Percentiles rank a stretch among this genome's conserved stretches.
These are phyloP conservation scores for Eupithecia dodoneata DNA, from an alignment of 2,888 invertebrate genomes.

Conservation along the genomic window DNA sequence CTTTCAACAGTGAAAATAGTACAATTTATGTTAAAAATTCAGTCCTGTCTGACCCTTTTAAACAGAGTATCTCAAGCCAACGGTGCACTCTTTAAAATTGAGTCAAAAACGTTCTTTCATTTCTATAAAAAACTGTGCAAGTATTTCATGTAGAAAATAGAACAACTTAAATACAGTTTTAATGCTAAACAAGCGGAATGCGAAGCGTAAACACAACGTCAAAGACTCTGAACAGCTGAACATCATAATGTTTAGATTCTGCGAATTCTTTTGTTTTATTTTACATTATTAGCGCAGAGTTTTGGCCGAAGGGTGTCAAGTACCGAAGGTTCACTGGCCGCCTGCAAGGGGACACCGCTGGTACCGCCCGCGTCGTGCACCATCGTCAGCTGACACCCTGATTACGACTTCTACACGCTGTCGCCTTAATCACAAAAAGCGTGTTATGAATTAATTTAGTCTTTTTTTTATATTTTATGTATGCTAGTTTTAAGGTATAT, in stretches of 20 bases:
- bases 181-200: background rate
- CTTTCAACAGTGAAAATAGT: background rate
- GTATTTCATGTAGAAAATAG: background rate
- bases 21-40: background rate
- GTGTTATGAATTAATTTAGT: too few species aligned
- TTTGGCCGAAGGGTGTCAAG: too few species aligned
- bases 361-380: too few species aligned
- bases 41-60: slow-evolving; percentile 1
- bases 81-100: slow-evolving; percentile 2
- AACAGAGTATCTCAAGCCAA: background rate
- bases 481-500: too few species aligned
- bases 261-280: background rate
- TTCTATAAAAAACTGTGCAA: background rate
- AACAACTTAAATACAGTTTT: background rate
- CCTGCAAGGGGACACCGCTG: too few species aligned
- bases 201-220: background rate
- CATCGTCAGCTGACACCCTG: too few species aligned
- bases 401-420: too few species aligned
- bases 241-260: background rate
- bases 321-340: too few species aligned
- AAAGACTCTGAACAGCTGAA: background rate
- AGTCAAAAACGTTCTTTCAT: background rate
- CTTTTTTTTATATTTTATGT: too few species aligned
- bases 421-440: too few species aligned
- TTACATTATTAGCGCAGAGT: too few species aligned